These are phyloP conservation scores for Canis aureus DNA, from an alignment of 2,113 vertebrate genomes.

Conservation along the genomic window DNA sequence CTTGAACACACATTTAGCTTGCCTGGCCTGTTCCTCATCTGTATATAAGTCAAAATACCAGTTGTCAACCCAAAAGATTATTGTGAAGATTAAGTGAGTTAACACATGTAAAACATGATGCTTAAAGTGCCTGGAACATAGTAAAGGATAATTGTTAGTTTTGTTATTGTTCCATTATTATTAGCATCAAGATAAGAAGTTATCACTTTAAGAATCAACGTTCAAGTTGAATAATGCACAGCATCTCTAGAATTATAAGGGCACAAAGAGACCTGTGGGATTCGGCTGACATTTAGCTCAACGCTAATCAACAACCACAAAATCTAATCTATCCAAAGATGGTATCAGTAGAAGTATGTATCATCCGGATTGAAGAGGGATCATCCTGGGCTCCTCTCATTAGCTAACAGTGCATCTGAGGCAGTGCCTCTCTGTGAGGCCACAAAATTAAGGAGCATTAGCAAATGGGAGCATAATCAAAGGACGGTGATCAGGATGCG, in stretches of 20 bases:
- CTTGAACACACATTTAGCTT: neutral
- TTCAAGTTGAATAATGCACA: accelerated
- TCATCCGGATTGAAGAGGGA: neutral
- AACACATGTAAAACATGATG: neutral
- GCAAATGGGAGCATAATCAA: neutral
- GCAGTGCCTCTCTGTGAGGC: neutral
- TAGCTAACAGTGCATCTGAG: no score
- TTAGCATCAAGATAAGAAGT: neutral
- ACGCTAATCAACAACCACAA: neutral
- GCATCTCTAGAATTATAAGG: neutral
- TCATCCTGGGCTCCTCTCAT: neutral
- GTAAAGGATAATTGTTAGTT: neutral
- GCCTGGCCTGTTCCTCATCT: neutral
- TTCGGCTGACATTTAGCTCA: neutral
- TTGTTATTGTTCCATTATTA: neutral
- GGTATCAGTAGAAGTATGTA: no score
- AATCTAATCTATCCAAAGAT: neutral
- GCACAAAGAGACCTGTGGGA: neutral
- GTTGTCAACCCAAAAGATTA: neutral
- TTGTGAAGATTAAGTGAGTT: neutral
- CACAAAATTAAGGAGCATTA: neutral
- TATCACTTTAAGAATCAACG: neutral
- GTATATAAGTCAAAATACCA: neutral
- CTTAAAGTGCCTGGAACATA: neutral
- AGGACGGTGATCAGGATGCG: neutral